These are phyloP conservation scores for Andrena bucephala DNA, from an alignment of 2,888 invertebrate genomes.

Conservation along the genomic window DNA sequence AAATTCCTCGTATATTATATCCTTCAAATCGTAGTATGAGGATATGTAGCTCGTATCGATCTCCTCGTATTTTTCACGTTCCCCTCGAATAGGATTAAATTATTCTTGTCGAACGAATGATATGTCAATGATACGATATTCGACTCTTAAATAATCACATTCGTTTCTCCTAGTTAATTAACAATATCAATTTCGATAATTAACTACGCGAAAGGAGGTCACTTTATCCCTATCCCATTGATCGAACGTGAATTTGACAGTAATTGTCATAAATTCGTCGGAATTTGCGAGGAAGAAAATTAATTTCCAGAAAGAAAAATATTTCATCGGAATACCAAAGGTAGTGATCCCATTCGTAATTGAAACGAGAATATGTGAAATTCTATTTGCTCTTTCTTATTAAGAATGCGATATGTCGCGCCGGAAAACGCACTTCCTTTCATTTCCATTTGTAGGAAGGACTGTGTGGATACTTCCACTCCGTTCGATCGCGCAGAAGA, in stretches of 20 bases:
- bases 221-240: conserved; percentile 4
- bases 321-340: neutral
- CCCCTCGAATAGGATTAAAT: neutral
- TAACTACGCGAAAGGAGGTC: conserved; percentile 28
- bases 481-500: conserved; percentile 59
- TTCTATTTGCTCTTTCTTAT: neutral
- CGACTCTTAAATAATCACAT: conserved; percentile 12
- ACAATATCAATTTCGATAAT: conserved; percentile 33
- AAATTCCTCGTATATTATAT: neutral
- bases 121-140: conserved; percentile 26
- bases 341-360: neutral
- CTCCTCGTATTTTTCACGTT: neutral
- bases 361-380: neutral
- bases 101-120: neutral
- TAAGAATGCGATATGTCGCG: no score
- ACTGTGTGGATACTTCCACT: conserved; percentile 13
- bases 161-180: neutral
- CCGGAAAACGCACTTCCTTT: neutral
- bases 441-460: conserved; percentile 66
- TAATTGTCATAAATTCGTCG: conserved; percentile 22
- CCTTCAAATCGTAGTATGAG: neutral
- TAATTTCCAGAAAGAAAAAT: neutral
- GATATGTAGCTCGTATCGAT: neutral
- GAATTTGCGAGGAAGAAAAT: conserved; percentile 7
- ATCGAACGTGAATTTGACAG: conserved; percentile 17